Evolutionary conservation across 2,888 invertebrate genomes (phyloP), one percentile per base, ranked within the genome.

Genomic region (Podotricha telesiphe): DNA sequence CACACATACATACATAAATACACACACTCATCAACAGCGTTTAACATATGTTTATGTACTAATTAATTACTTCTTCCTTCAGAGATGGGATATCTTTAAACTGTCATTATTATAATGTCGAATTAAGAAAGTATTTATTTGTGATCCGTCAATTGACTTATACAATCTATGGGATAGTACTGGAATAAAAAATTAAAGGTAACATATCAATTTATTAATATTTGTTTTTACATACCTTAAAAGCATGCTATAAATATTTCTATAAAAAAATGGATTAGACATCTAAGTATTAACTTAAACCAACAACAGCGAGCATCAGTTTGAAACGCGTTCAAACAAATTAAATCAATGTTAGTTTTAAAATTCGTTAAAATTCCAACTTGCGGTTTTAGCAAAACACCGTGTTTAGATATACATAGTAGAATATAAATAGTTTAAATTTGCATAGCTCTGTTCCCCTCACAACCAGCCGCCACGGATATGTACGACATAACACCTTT

Each of bases 361-460:
- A n/a, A n/a, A n/a, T n/a, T n/a, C n/a, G 28, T 51, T 42, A 55
- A 37, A 17, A 45, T 34, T 45, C 11, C 1, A 34, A 40, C 7
- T 13, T 6, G 11, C 22, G 37, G 53, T 53, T 55, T 51, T 45
- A 20, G 3, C 42, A 56, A n/a, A n/a, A 28, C 51, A 53, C 15
- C n/a, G 22, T 67, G 67, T 37, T 50, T 50, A 62, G 62, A 62
- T 37, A 50, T 55, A 34, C n/a, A 20, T 56, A 47, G 22, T 45
- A 7, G 53, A 37, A 61, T 53, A 61, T 55, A 37, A 67, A 61
- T 61, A 67, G 67, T 47, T 8, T 8, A 37, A 10, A 61, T 59
- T 59, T 59, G 58, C 58, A 66, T 58, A 42, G n/a, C 42, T 58
- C 50, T 48, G n/a, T 28, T 34, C 48, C 56, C 42, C 42, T 61